Conservation (phyloP, 2,797 vertebrate species). For the Schizopygopsis pylzovi region DNA sequence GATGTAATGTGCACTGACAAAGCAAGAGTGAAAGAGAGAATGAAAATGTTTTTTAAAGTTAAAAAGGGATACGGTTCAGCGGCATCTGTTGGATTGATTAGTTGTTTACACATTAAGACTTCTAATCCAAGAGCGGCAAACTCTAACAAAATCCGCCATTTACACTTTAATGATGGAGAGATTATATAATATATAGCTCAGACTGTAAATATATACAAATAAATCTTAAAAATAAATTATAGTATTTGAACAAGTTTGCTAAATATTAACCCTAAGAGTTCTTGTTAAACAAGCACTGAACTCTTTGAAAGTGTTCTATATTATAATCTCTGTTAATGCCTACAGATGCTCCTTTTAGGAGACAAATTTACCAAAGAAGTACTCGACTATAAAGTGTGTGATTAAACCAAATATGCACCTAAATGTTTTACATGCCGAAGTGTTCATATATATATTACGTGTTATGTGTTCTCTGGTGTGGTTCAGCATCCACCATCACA, state of each 20-base stretch:
- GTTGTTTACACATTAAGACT: conserved; percentile 18
- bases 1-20: conserved; percentile 23
- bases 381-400: not conserved
- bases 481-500: not conserved
- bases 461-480: conserved; percentile 8
- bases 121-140: not conserved
- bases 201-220: conserved; percentile 32
- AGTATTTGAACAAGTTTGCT: not conserved
- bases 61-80: conserved; percentile 8
- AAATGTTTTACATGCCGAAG: conserved; percentile 20
- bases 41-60: conserved; percentile 6
- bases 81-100: not conserved
- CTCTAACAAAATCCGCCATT: conserved; percentile 3
- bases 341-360: conserved; percentile 27
- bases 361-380: conserved; percentile 43
- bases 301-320: conserved; percentile 34
- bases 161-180: not conserved
- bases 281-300: conserved; percentile 27
- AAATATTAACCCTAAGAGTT: conserved; percentile 18
- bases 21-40: not conserved
- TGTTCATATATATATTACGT: not conserved
- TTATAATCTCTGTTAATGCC: not conserved
- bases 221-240: not conserved
- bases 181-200: conserved; percentile 13
- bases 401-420: conserved; percentile 40